Percentiles rank a stretch among this genome's conserved stretches.
Evolutionary conservation across 2,113 vertebrate species (phyloP).

Genomic region (Heterotis niloticus): DNA sequence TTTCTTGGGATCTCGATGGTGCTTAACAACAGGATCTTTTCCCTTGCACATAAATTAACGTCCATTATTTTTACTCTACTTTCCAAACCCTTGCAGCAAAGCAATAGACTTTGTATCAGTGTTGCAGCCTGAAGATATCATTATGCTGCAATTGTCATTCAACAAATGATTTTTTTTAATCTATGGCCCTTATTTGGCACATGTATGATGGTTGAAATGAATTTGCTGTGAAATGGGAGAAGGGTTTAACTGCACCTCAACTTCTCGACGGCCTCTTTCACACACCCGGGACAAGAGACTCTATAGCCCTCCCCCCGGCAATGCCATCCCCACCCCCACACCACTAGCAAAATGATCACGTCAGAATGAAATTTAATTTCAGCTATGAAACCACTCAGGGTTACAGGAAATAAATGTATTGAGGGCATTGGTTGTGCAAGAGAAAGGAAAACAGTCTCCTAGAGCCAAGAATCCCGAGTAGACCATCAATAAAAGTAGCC

Average conservation of each 20-base stretch:
- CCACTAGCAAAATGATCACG: neutral
- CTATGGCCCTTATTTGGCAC: neutral
- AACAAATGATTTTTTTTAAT: neutral
- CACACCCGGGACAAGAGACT: neutral
- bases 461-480: neutral
- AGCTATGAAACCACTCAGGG: constrained; percentile 3
- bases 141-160: neutral
- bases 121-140: neutral
- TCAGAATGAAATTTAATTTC: constrained; percentile 15
- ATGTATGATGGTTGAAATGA: neutral
- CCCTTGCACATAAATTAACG: too few species aligned
- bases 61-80: too few species aligned
- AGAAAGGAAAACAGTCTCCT: constrained; percentile 10
- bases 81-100: too few species aligned
- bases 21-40: too few species aligned
- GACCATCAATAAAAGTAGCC: constrained; percentile 5
- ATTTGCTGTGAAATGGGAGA: neutral
- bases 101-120: too few species aligned
- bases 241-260: neutral
- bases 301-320: neutral
- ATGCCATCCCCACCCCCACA: too few species aligned
- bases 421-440: neutral
- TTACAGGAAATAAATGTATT: constrained; percentile 1
- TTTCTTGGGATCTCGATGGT: too few species aligned
- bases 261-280: neutral